Evolutionary conservation across 2,797 vertebrate genomes (phyloP), one percentile per base, ranked within the genome.

Genomic region (Ceyx erithaca): DNA sequence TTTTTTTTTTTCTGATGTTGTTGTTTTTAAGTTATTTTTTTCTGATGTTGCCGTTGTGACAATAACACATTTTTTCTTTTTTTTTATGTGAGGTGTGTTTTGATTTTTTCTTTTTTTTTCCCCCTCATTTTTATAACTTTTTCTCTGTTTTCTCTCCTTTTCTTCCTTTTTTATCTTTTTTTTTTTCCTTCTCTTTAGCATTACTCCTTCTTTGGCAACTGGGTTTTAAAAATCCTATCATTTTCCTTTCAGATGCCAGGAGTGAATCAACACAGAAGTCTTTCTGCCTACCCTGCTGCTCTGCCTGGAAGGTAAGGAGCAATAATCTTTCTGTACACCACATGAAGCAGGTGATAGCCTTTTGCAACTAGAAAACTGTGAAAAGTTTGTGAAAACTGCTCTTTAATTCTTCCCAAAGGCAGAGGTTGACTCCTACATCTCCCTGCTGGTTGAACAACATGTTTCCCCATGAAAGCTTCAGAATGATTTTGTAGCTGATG

Each of bases 231-330:
- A 83, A 69, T 0, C 1, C 48, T 67, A 80, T 70, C 28, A 82
- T 87, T 96, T 91, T 94, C 64, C 49, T 93, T 93, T 94, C 86
- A 86, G n/a, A 58, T 86, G 35, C 71, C 52, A 77, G 71, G 49
- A 89, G 15, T 55, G 41, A 87, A 26, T 73, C 59, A 67, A 82
- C 86, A 94, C 72, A 92, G 40, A 73, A 3, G 52, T 45, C 31
- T 91, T 90, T 85, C 78, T 90, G 84, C 75, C 46, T 90, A 86
- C 9, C 78, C 67, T 77, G 83, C 75, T 94, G 92, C 67, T 94
- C 62, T 94, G 80, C 85, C 90, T 93, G 68, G 75, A 92, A 96
- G 86, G 78, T 81, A 90, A 80, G 76, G 78, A 80, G 78, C 68
- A 89, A 59, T 85, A 94, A 86, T 91, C 67, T 54, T 79, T 81